A percentile compares a stretch with the other conserved stretches of the same genome.
Evolutionary conservation across 2,113 vertebrate genomes (phyloP).

Genomic region (Falcunculus frontatus): DNA sequence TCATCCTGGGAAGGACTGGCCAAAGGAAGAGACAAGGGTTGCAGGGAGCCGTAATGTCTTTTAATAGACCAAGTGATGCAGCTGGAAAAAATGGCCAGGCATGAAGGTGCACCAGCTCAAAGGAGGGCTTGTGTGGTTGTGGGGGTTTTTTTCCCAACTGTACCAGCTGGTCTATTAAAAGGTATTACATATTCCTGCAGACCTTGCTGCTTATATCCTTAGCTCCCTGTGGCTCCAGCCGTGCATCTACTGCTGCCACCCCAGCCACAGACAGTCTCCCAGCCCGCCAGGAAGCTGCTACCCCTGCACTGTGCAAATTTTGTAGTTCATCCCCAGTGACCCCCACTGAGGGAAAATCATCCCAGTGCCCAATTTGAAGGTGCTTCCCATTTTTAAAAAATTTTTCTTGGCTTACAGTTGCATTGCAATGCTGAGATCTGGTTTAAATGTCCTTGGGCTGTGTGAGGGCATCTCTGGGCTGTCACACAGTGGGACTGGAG

Average conservation of each 20-base stretch:
- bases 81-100: constrained; percentile 38
- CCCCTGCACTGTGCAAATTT: not conserved
- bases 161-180: constrained; percentile 14
- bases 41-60: not conserved
- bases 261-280: not conserved
- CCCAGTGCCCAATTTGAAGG: not conserved
- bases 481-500: not conserved
- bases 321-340: not conserved
- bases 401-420: not conserved
- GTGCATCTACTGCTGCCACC: not conserved
- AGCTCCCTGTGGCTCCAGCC: not conserved
- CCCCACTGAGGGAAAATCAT: not conserved
- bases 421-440: not conserved
- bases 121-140: not conserved
- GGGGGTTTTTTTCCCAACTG: not conserved
- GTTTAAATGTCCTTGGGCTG: not conserved
- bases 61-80: constrained; percentile 29
- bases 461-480: not conserved
- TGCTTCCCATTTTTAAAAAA: not conserved
- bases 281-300: not conserved
- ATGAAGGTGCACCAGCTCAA: not conserved
- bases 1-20: not conserved
- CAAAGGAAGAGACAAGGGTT: not conserved
- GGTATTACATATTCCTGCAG: not conserved
- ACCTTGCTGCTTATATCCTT: not conserved